Percentiles rank a stretch among this genome's conserved stretches.
These are phyloP conservation scores for Gorsachius goisagi DNA, from an alignment of 2,113 vertebrate species.

Conservation along the genomic window DNA sequence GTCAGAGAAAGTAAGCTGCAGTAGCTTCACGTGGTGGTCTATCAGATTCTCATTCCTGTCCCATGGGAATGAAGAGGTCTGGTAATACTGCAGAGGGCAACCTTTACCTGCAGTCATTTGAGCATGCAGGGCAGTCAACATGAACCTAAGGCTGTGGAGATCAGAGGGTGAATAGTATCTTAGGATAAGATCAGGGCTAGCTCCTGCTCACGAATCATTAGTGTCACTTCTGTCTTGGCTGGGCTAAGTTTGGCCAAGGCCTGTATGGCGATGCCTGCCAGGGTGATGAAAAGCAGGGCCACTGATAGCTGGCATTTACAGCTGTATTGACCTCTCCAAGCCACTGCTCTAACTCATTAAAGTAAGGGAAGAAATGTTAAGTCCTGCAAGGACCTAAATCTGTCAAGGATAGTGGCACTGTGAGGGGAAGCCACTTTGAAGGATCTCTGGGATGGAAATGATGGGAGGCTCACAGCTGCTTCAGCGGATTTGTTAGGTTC, in stretches of 20 bases:
- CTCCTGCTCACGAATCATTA: not conserved
- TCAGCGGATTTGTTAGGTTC: not conserved
- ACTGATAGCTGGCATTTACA: not conserved
- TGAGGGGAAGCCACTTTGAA: not conserved
- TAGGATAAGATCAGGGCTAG: not conserved
- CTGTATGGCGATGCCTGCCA: accelerated
- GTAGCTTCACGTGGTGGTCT: not conserved
- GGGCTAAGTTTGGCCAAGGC: not conserved
- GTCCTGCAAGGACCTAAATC: not conserved
- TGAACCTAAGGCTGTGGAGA: not conserved
- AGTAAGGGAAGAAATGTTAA: not conserved
- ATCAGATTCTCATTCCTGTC: not conserved
- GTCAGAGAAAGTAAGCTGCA: not conserved
- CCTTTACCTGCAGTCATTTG: not conserved
- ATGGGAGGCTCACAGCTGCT: not conserved
- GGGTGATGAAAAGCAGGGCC: not conserved
- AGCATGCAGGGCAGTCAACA: accelerated
- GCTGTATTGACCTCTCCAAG: not conserved
- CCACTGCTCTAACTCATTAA: not conserved
- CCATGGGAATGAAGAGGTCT: not conserved
- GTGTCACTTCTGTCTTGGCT: not conserved
- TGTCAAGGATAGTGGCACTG: not conserved
- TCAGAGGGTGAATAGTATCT: not conserved
- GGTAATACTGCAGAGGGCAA: not conserved
- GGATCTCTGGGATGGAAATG: not conserved